These are phyloP conservation scores for Numenius phaeopus DNA, from an alignment of 2,797 vertebrate genomes.

Conservation along the genomic window DNA sequence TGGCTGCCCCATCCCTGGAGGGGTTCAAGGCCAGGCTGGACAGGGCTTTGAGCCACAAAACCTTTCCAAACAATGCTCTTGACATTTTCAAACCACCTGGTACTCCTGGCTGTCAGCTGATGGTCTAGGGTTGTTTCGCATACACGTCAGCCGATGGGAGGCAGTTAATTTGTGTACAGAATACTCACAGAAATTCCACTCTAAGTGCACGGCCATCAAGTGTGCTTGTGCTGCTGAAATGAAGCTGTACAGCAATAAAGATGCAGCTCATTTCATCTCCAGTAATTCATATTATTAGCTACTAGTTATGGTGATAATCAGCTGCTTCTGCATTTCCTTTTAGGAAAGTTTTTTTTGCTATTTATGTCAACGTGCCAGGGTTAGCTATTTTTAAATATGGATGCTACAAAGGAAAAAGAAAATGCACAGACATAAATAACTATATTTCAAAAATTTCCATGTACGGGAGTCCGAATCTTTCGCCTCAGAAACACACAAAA, in stretches of 20 bases:
- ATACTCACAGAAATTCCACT: not conserved
- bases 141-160: not conserved
- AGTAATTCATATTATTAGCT: not conserved
- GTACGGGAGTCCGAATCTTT: not conserved
- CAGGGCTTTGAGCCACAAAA: not conserved
- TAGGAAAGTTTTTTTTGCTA: not conserved
- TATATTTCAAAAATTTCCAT: not conserved
- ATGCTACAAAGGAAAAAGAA: not conserved
- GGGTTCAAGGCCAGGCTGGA: not conserved
- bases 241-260: not conserved
- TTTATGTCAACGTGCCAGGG: not conserved
- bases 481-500: not conserved
- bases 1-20: not conserved
- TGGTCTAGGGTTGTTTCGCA: not conserved
- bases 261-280: not conserved
- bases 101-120: not conserved
- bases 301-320: not conserved
- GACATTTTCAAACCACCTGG: not conserved
- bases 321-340: not conserved
- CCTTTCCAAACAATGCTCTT: not conserved
- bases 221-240: not conserved
- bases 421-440: not conserved
- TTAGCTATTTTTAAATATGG: slow-evolving; percentile 46
- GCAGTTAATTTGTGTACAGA: not conserved
- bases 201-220: not conserved